Evolutionary conservation across 2,797 vertebrate genomes (phyloP), one percentile per base, ranked within the genome.

Genomic region (Ispidina lecontei): DNA sequence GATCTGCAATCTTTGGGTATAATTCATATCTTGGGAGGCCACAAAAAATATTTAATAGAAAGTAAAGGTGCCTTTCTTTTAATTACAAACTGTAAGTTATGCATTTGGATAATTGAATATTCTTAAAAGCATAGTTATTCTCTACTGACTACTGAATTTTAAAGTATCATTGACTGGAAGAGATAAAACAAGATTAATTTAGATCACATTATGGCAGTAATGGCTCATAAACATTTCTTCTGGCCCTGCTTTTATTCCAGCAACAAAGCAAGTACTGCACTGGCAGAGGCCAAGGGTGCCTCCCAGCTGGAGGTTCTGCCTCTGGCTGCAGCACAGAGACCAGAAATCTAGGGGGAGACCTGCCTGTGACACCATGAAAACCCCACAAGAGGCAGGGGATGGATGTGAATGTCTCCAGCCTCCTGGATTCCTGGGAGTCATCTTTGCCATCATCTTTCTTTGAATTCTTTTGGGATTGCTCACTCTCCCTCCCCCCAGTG

Each of bases 101-200:
- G 55, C 39, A 69, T 78, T 92, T 77, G 63, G 31, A 91, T 95
- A 93, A 89, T 1, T 44, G 69, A 87, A 78, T 74, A 72, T 83
- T 87, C 84, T 91, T 91, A 83, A 58, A 94, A 80, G 47, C 4
- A 0, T 43, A 93, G 78, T 89, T 90, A 89, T 85, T 94, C 84
- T 83, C 89, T 39, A 89, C 62, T 83, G 90, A 84, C 75, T 89
- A 74, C n/a, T 3, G 10, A 86, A 64, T 94, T 89, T 89, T 89
- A 88, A 90, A 84, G 84, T 80, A 82, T 64, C 62, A 43, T 95
- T 95, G 91, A 83, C 46, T 71, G 31, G 13, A 91, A 87, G 35
- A 84, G 58, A 90, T 93, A 90, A 95, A 95, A 59, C 52, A 83
- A 90, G 79, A 91, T 92, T 95, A 87, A 93, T 92, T 83, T 81